These are phyloP conservation scores for Agrotis ipsilon DNA, from an alignment of 2,888 invertebrate genomes.

Conservation along the genomic window DNA sequence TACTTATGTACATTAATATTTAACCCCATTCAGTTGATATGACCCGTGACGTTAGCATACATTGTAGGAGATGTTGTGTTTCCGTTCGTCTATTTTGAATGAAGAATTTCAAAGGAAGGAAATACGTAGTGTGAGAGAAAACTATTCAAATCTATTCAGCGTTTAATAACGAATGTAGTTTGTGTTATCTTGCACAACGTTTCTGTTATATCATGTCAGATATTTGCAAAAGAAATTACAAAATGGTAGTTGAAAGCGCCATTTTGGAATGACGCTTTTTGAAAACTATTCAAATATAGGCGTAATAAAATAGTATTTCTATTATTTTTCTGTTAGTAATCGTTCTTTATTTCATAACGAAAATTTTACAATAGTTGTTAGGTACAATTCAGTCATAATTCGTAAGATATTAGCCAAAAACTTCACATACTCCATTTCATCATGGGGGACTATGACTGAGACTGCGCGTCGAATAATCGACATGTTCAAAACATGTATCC, in stretches of 20 bases:
- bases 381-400: conserved; percentile 27
- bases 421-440: neutral
- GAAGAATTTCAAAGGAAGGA: neutral
- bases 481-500: neutral
- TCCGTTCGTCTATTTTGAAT: neutral
- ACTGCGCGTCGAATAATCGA: conserved; percentile 20
- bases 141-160: neutral
- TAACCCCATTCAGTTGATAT: neutral
- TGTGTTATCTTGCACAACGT: conserved; percentile 11
- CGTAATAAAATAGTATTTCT: too few relatives aligned
- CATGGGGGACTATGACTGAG: neutral
- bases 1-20: too few relatives aligned
- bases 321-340: neutral
- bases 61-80: neutral
- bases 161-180: neutral
- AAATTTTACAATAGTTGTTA: neutral
- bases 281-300: neutral
- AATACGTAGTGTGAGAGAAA: neutral
- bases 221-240: neutral
- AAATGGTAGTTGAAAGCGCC: neutral
- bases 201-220: conserved; percentile 17
- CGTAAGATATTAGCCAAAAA: conserved; percentile 6
- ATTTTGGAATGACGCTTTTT: neutral
- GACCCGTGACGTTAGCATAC: neutral
- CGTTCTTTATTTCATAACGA: conserved; percentile 4